phyloP scores from a whole-genome alignment of 1,140 invertebrate genomes.

The Lordiphosa mommai region DNA sequence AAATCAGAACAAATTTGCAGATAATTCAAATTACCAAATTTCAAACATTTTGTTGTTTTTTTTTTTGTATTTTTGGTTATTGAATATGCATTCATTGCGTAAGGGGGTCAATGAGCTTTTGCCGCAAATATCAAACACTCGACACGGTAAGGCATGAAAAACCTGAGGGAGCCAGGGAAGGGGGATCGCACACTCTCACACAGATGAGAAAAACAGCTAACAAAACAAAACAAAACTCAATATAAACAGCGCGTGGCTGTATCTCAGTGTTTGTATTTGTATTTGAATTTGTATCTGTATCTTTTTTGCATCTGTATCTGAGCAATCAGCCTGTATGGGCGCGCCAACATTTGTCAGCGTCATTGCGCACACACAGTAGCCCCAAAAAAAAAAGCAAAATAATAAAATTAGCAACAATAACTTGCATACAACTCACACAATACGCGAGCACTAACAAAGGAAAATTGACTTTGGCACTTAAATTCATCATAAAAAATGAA shows the following conservation, averaged over 20 bases:
- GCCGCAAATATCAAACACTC: conserved; percentile 20
- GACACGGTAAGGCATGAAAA: conserved; percentile 16
- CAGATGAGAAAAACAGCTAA: background rate
- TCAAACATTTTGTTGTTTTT: background rate
- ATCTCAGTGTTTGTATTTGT: background rate
- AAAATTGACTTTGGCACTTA: too few relatives aligned
- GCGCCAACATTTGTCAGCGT: conserved; percentile 6
- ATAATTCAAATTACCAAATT: conserved; percentile 14
- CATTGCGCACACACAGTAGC: conserved; percentile 11
- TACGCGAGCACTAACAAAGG: too few relatives aligned
- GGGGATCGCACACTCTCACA: conserved; percentile 17
- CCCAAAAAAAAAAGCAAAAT: conserved; percentile 5
- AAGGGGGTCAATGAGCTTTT: conserved; percentile 26
- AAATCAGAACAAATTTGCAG: background rate
- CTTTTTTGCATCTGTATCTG: conserved; percentile 22
- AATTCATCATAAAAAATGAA: too few relatives aligned
- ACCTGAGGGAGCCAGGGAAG: conserved; percentile 26
- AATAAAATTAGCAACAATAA: conserved; percentile 44
- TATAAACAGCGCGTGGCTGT: conserved; percentile 37
- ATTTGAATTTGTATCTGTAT: background rate
- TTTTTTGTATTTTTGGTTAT: background rate
- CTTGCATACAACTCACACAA: background rate
- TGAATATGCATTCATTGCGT: conserved; percentile 7
- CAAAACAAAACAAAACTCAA: conserved; percentile 20
- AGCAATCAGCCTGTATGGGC: conserved; percentile 29